phyloP scores from a whole-genome alignment of 2,888 invertebrate genomes.

The Caenorhabditis becei region DNA sequence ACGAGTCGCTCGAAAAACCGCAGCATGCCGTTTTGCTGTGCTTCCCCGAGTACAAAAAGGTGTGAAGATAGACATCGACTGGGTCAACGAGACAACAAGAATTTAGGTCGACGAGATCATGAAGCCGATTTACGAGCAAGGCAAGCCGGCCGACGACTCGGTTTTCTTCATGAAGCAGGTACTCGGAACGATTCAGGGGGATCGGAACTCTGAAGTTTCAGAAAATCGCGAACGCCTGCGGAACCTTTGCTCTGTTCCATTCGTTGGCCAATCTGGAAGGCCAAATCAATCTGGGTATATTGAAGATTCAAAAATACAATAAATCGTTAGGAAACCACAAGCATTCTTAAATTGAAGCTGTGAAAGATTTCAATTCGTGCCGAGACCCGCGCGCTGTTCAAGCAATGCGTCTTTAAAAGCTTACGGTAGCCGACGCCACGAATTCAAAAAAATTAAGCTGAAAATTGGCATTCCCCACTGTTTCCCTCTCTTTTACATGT shows the following conservation, averaged over 20 bases:
- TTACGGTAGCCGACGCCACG: too few relatives aligned
- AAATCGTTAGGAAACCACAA: background rate
- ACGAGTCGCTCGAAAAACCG: conserved; percentile 90
- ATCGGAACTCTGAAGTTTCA: conserved; percentile 6
- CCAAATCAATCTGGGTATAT: conserved; percentile 70
- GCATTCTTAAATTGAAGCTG: background rate
- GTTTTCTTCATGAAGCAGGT: conserved; percentile 79
- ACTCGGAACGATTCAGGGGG: background rate
- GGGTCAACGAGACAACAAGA: background rate
- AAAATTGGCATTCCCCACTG: too few relatives aligned
- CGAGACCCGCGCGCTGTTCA: too few relatives aligned
- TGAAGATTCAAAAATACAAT: background rate
- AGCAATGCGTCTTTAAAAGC: too few relatives aligned
- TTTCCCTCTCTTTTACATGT: too few relatives aligned
- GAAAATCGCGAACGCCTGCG: conserved; percentile 87
- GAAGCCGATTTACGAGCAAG: conserved; percentile 70
- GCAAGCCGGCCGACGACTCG: conserved; percentile 63
- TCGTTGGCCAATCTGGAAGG: conserved; percentile 88
- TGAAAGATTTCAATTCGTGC: background rate
- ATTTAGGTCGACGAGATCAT: conserved; percentile 71
- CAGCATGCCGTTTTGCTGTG: conserved; percentile 90
- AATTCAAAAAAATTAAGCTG: too few relatives aligned
- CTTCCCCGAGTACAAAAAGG: conserved; percentile 79
- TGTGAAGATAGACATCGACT: conserved; percentile 43
- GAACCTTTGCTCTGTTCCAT: conserved; percentile 95